Conservation (phyloP, 2,113 vertebrate genomes). For the Atlantisia rogersi region DNA sequence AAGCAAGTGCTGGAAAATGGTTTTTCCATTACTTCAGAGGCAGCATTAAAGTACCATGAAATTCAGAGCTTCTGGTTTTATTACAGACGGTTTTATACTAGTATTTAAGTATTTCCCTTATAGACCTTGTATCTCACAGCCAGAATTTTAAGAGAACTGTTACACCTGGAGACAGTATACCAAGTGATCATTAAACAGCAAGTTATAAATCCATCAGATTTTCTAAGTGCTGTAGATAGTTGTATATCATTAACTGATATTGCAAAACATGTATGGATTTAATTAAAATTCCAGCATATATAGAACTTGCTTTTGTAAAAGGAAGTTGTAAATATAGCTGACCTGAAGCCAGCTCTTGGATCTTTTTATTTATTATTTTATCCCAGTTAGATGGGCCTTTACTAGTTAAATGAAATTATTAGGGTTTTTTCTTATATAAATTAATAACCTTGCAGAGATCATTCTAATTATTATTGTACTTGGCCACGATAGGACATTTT, state of each 20-base stretch:
- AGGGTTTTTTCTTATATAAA: neutral
- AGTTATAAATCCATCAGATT: conserved; percentile 39
- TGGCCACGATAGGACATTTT: neutral
- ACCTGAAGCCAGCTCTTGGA: neutral
- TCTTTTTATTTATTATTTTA: neutral
- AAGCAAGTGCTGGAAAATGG: conserved; percentile 74
- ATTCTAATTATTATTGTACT: neutral
- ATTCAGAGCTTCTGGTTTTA: conserved; percentile 74
- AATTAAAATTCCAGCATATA: neutral
- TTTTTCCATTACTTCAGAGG: conserved; percentile 73
- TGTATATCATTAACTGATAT: neutral
- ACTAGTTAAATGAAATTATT: neutral
- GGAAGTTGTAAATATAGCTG: neutral
- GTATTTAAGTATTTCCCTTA: conserved; percentile 62
- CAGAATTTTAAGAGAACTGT: conserved; percentile 42
- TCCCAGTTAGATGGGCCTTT: neutral
- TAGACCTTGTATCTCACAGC: conserved; percentile 20
- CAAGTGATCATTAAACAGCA: conserved; percentile 43
- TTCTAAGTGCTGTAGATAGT: conserved; percentile 31
- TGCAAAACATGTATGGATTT: neutral
- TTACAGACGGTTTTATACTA: conserved; percentile 62
- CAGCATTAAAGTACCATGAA: conserved; percentile 72
- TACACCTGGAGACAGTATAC: conserved; percentile 40
- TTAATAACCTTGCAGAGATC: neutral
- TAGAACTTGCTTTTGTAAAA: neutral